phyloP scores from a whole-genome alignment of 2,113 vertebrate genomes.

The Coptodon bakossiorum region DNA sequence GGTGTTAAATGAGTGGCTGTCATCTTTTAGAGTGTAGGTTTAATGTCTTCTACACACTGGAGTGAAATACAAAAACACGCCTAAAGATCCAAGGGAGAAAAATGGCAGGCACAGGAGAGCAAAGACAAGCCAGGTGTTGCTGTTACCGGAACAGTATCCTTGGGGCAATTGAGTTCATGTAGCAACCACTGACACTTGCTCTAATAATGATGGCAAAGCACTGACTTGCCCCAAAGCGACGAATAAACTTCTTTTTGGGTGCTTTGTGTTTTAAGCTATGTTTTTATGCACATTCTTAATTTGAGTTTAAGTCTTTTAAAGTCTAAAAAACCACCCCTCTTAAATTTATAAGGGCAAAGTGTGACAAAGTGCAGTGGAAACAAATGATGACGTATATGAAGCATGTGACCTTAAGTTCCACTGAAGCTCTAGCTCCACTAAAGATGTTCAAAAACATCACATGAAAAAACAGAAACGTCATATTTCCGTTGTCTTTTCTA shows the following conservation, averaged over 20 bases:
- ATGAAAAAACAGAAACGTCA: background rate
- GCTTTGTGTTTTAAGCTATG: background rate
- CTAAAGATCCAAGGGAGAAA: background rate
- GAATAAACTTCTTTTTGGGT: background rate
- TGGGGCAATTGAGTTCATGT: background rate
- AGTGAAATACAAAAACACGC: background rate
- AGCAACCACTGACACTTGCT: background rate
- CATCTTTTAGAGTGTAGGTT: background rate
- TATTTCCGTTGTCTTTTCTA: background rate
- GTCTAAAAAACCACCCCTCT: background rate
- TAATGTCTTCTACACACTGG: background rate
- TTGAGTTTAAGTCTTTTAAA: background rate
- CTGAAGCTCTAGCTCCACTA: background rate
- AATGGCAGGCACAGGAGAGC: background rate
- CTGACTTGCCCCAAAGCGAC: background rate
- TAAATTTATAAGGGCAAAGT: background rate
- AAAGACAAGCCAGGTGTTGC: background rate
- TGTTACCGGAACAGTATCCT: background rate
- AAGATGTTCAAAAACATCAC: background rate
- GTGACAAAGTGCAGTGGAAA: background rate
- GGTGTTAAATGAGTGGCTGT: background rate
- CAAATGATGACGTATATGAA: background rate
- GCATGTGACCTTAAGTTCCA: background rate
- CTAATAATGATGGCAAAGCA: background rate
- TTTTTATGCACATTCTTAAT: background rate